These are phyloP conservation scores for Aphelenchoides bicaudatus DNA, from an alignment of 2,888 invertebrate species.

Conservation along the genomic window DNA sequence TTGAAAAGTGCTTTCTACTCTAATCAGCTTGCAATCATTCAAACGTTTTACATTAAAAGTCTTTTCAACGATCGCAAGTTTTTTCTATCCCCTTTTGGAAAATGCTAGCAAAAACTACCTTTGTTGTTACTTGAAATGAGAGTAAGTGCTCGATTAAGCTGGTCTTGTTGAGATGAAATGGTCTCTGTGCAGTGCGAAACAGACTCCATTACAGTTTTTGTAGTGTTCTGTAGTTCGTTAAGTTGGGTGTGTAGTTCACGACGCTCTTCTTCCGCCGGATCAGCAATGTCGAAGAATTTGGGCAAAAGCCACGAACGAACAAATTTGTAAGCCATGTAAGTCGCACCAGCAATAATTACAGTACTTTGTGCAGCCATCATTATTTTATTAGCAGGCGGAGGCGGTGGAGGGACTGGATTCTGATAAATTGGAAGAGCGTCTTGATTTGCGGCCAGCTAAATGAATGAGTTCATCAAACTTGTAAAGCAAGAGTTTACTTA, in stretches of 20 bases:
- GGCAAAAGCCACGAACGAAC: conserved; percentile 54
- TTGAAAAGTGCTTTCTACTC: no score
- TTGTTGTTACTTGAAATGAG: conserved; percentile 18
- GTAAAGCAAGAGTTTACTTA: conserved; percentile 8
- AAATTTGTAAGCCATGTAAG: conserved; percentile 53
- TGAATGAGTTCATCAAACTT: not conserved
- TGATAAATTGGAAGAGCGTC: not conserved
- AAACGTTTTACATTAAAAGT: no score
- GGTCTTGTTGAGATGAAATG: conserved; percentile 43
- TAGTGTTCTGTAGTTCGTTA: conserved; percentile 56
- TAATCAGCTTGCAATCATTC: no score
- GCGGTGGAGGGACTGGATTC: conserved; percentile 16
- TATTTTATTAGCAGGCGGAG: conserved; percentile 20
- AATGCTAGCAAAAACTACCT: conserved; percentile 39
- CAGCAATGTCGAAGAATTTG: conserved; percentile 26
- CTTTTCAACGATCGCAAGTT: no score
- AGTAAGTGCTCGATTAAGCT: conserved; percentile 44
- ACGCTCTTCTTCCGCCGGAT: conserved; percentile 16
- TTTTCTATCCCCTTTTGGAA: no score
- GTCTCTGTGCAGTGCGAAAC: conserved; percentile 48
- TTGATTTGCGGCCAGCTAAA: conserved; percentile 18
- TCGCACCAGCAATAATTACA: conserved; percentile 50
- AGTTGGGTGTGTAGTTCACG: conserved; percentile 42
- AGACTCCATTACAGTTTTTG: conserved; percentile 59
- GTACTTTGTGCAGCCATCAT: conserved; percentile 43